Evolutionary conservation across 2,113 vertebrate species (phyloP).

Genomic region (Alaudala cheleensis): DNA sequence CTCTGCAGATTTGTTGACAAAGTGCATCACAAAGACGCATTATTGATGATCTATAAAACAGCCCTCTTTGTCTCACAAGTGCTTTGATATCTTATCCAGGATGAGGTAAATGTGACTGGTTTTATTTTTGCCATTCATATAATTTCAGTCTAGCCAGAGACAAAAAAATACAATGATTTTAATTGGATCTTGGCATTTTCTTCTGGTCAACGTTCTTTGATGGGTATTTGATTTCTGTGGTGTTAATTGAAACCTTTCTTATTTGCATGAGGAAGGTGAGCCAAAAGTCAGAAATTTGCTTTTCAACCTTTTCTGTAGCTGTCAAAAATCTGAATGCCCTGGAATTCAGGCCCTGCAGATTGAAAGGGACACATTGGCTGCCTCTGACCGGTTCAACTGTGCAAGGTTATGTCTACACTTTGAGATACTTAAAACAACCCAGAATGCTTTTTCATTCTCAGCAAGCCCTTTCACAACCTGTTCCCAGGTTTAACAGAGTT

Average conservation of each 20-base stretch:
- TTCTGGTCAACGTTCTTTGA: neutral
- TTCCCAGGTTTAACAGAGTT: neutral
- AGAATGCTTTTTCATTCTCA: neutral
- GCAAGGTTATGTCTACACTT: neutral
- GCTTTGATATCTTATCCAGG: neutral
- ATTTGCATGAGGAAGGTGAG: neutral
- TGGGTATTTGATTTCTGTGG: neutral
- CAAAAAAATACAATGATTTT: neutral
- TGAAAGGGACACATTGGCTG: neutral
- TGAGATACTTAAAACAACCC: neutral
- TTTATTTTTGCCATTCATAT: neutral
- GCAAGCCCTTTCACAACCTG: neutral
- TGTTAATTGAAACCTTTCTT: neutral
- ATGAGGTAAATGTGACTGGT: neutral
- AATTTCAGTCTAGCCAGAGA: neutral
- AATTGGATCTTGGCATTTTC: neutral
- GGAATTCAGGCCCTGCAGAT: neutral
- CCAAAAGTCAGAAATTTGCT: neutral
- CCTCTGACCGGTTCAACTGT: neutral
- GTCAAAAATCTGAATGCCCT: neutral
- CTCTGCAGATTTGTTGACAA: neutral
- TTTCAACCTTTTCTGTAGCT: neutral
- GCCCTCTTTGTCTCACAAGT: neutral
- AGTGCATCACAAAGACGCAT: neutral
- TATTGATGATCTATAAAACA: neutral